phyloP scores from a whole-genome alignment of 2,888 invertebrate genomes.

The Netelia fuscicornis region DNA sequence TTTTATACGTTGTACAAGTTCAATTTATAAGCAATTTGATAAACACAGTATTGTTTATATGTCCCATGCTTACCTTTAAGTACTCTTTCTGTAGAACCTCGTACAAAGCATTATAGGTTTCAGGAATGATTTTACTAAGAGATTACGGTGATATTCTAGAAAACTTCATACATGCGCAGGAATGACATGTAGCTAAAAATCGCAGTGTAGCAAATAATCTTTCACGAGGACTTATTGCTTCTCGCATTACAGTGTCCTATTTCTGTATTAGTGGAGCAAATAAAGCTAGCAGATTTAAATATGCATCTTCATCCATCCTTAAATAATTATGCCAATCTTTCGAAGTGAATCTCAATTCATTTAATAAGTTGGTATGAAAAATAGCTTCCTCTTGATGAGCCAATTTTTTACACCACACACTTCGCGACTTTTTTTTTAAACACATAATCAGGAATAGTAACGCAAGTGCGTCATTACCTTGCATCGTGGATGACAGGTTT shows the following conservation, averaged over 20 bases:
- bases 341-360: not conserved
- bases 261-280: not conserved
- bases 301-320: not conserved
- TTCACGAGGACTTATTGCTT: not conserved
- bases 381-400: not conserved
- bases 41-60: not conserved
- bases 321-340: not conserved
- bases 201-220: not conserved
- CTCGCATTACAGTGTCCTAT: not conserved
- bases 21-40: too few species aligned
- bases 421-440: not conserved
- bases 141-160: not conserved
- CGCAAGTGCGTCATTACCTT: not conserved
- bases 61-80: not conserved
- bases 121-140: constrained; percentile 4
- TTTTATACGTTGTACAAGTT: too few species aligned
- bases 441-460: not conserved
- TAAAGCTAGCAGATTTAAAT: not conserved
- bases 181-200: not conserved
- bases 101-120: not conserved
- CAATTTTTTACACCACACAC: not conserved
- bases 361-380: not conserved
- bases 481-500: not conserved
- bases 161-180: not conserved
- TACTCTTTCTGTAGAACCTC: not conserved